phyloP scores from a whole-genome alignment of 2,888 invertebrate species.

The Pteria penguin region DNA sequence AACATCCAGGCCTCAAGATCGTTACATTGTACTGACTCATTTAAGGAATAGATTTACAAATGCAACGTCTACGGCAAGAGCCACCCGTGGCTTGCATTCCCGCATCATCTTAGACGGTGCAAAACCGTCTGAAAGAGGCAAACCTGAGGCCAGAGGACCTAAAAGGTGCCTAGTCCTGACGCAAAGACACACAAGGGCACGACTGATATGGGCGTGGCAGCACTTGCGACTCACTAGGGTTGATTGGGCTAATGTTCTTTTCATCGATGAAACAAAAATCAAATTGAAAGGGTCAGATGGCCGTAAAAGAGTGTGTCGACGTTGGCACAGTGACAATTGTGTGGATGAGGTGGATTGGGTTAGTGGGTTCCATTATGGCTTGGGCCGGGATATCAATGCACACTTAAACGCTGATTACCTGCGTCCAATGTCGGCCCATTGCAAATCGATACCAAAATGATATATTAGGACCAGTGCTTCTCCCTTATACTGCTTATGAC shows the following conservation, averaged over 20 bases:
- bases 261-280: slow-evolving; percentile 31
- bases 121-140: no score
- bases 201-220: no score
- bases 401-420: slow-evolving; percentile 22
- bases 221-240: slow-evolving; percentile 34
- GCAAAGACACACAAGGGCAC: no score
- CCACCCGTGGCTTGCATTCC: slow-evolving; percentile 15
- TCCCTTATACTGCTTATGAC: slow-evolving; percentile 26
- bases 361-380: slow-evolving; percentile 24
- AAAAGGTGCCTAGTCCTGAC: no score
- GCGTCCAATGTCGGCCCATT: slow-evolving; percentile 15
- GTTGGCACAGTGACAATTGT: slow-evolving; percentile 14
- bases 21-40: slow-evolving; percentile 14
- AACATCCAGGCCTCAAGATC: slow-evolving; percentile 12
- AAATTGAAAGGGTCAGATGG: slow-evolving; percentile 2
- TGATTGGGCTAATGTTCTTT: slow-evolving; percentile 44
- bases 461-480: slow-evolving; percentile 9
- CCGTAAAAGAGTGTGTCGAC: slow-evolving; percentile 19
- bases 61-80: slow-evolving; percentile 8
- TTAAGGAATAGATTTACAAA: neutral
- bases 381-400: slow-evolving; percentile 33
- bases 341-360: slow-evolving; percentile 32
- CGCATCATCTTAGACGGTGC: no score
- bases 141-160: no score
- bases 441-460: slow-evolving; percentile 28